A percentile compares a stretch with the other conserved stretches of the same genome.
Conservation (phyloP, 2,888 invertebrate genomes). For the Plemyria rubiginata region DNA sequence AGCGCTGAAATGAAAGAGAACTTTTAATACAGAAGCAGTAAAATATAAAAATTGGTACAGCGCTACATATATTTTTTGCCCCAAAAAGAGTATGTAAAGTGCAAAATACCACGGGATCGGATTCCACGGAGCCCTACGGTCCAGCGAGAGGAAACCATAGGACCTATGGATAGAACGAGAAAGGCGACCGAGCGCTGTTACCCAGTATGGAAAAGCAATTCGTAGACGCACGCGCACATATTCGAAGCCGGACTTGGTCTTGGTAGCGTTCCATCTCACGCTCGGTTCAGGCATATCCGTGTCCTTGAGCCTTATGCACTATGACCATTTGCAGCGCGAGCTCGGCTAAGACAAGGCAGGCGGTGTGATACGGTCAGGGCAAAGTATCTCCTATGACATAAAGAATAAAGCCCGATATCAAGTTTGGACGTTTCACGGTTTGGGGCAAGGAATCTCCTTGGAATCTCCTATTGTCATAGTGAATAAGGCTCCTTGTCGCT, state of each 20-base stretch:
- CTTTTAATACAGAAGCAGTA: background rate
- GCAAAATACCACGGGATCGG: slow-evolving; percentile 17
- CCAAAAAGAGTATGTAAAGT: background rate
- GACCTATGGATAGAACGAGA: slow-evolving; percentile 72
- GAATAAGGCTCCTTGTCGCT: too few species aligned
- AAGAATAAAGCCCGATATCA: too few species aligned
- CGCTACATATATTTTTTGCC: background rate
- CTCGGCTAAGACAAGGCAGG: too few species aligned
- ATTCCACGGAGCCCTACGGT: slow-evolving; percentile 23
- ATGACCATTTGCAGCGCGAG: too few species aligned
- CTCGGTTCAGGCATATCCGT: slow-evolving; percentile 55
- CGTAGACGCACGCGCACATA: slow-evolving; percentile 76
- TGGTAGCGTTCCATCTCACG: slow-evolving; percentile 65
- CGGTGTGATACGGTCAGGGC: too few species aligned
- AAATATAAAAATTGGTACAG: background rate
- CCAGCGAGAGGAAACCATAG: slow-evolving; percentile 66
- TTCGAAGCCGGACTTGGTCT: slow-evolving; percentile 68
- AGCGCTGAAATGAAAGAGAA: too few species aligned
- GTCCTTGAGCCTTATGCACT: too few species aligned
- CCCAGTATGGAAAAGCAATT: slow-evolving; percentile 81
- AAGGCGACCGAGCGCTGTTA: slow-evolving; percentile 73
- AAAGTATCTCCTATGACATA: too few species aligned
- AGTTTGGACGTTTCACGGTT: too few species aligned
- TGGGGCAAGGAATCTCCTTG: too few species aligned
- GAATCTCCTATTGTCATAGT: too few species aligned